phyloP scores from a whole-genome alignment of 2,797 vertebrate genomes.

The Cryptoprocta ferox region DNA sequence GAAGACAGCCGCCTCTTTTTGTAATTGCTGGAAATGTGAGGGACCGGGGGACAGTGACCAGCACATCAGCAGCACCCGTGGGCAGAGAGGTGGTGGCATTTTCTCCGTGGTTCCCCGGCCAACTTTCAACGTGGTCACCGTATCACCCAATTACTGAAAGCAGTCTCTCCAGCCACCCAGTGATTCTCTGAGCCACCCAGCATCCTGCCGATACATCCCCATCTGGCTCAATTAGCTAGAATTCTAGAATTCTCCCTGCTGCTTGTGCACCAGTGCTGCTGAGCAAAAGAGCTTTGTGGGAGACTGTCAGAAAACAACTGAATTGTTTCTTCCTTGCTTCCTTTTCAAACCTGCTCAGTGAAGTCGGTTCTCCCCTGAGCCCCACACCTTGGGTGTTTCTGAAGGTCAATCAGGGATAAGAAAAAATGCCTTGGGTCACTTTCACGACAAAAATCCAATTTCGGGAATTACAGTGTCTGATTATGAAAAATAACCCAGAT shows the following conservation, averaged over 20 bases:
- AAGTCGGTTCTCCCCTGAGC: background rate
- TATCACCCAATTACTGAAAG: too few species aligned
- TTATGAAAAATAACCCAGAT: background rate
- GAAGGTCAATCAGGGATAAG: background rate
- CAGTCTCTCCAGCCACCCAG: background rate
- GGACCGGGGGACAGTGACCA: background rate
- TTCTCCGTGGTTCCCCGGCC: fast-evolving
- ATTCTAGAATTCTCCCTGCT: background rate
- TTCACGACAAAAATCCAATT: background rate
- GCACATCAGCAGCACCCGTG: too few species aligned
- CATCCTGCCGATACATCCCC: background rate
- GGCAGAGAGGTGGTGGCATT: background rate
- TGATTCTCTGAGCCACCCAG: background rate
- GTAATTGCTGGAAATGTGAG: background rate
- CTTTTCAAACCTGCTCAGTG: background rate
- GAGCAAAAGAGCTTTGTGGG: background rate
- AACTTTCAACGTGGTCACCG: background rate
- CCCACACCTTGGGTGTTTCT: background rate
- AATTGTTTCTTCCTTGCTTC: background rate
- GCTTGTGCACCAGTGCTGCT: background rate
- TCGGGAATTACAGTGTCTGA: background rate
- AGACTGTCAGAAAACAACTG: background rate
- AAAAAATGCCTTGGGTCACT: background rate
- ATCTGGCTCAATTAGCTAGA: background rate
- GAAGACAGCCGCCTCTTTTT: fast-evolving